Percentiles rank a stretch among this genome's conserved stretches.
Evolutionary conservation across 1,140 invertebrate genomes (phyloP).

Genomic region (Heterodera schachtii): DNA sequence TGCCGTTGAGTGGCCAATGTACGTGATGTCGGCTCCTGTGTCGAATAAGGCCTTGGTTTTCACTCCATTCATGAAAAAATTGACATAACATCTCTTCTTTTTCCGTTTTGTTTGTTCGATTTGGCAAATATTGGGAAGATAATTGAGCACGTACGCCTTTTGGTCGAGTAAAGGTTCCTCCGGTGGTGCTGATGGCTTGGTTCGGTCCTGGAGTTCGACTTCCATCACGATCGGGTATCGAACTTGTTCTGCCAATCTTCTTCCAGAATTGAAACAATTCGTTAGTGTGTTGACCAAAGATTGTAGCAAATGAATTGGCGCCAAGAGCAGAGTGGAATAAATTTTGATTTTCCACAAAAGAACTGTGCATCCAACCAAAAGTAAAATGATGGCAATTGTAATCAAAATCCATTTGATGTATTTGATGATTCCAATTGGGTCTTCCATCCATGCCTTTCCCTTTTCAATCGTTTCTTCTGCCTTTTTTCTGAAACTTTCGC

Average conservation of each 20-base stretch:
- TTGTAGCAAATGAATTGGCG: background rate
- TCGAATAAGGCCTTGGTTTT: background rate
- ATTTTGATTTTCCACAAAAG: background rate
- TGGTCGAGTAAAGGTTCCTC: background rate
- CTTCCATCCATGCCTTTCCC: background rate
- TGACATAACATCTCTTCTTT: constrained; percentile 13
- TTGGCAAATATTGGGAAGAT: constrained; percentile 6
- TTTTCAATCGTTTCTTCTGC: constrained; percentile 2
- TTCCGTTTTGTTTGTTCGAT: background rate
- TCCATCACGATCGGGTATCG: background rate
- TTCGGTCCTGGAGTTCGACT: constrained; percentile 3
- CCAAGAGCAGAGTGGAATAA: background rate
- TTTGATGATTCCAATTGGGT: background rate
- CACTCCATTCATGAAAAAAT: background rate
- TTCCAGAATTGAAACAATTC: background rate
- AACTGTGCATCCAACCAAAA: background rate
- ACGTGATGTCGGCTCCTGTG: constrained; percentile 1
- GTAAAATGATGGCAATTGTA: background rate
- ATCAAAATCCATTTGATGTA: constrained; percentile 1
- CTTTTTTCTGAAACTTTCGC: background rate
- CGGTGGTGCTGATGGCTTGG: background rate
- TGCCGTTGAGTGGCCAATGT: background rate
- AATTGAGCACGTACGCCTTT: background rate
- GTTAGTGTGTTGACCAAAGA: background rate
- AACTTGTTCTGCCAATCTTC: background rate